phyloP scores from a whole-genome alignment of 2,797 vertebrate genomes.

The Brachyrhaphis roseni region DNA sequence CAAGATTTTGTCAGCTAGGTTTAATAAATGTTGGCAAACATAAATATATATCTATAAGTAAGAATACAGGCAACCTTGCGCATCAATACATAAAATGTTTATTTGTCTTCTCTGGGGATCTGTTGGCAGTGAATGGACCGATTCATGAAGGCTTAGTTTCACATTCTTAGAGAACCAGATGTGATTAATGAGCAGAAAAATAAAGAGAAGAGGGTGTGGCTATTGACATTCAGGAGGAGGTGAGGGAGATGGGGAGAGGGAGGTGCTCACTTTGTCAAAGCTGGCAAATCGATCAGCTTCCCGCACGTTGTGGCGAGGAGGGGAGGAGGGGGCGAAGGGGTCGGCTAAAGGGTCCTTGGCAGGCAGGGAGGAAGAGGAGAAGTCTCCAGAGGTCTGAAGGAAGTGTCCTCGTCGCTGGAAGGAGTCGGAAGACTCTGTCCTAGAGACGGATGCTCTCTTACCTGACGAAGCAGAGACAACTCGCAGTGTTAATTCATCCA shows the following conservation, averaged over 20 bases:
- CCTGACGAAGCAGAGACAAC: conserved; percentile 76
- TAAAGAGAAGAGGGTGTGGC: conserved; percentile 43
- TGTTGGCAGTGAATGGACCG: conserved; percentile 75
- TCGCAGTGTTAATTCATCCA: background rate
- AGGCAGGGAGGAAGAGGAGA: conserved; percentile 79
- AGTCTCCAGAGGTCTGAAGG: conserved; percentile 88
- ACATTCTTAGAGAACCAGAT: conserved; percentile 14
- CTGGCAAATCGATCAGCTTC: conserved; percentile 93
- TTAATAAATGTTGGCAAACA: conserved; percentile 18
- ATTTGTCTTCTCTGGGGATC: conserved; percentile 15
- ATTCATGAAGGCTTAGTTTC: conserved; percentile 56
- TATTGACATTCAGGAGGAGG: conserved; percentile 74
- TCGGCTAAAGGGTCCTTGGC: conserved; percentile 91
- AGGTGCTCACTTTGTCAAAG: conserved; percentile 99
- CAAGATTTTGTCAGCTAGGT: conserved; percentile 19
- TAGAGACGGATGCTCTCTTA: conserved; percentile 89
- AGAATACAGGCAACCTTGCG: background rate
- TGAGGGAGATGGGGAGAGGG: conserved; percentile 77
- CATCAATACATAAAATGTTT: background rate
- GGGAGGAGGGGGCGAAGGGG: conserved; percentile 92
- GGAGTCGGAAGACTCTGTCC: conserved; percentile 92
- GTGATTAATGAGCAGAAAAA: conserved; percentile 40
- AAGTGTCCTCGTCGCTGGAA: conserved; percentile 92
- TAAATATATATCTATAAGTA: conserved; percentile 3
- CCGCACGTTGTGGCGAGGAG: conserved; percentile 88